Conservation (phyloP, 2,888 invertebrate genomes). For the Caenorhabditis sp. region DNA sequence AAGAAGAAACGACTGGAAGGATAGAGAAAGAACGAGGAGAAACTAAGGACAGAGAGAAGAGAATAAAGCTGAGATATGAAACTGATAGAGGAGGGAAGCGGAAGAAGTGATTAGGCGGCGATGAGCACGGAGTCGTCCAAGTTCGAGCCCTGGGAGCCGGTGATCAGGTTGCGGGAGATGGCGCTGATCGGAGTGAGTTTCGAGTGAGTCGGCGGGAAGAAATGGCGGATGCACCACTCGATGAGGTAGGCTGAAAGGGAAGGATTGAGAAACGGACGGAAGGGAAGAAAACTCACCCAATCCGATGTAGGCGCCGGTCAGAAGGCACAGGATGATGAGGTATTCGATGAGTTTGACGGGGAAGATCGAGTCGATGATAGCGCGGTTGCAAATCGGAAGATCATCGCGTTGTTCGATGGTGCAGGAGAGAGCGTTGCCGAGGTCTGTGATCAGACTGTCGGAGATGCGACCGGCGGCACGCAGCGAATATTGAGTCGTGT, state of each 20-base stretch:
- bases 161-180: slow-evolving; percentile 35
- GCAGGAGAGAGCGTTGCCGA: slow-evolving; percentile 71
- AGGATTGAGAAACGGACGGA: neutral
- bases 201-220: slow-evolving; percentile 62
- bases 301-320: slow-evolving; percentile 76
- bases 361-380: slow-evolving; percentile 69
- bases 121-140: slow-evolving; percentile 36
- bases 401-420: slow-evolving; percentile 63
- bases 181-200: slow-evolving; percentile 35
- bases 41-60: slow-evolving; percentile 10
- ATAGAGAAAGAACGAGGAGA: slow-evolving; percentile 8
- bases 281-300: slow-evolving; percentile 41
- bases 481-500: slow-evolving; percentile 35
- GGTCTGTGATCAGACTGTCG: slow-evolving; percentile 13
- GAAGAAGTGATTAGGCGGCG: slow-evolving; percentile 30
- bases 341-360: slow-evolving; percentile 75
- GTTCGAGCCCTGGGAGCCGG: slow-evolving; percentile 15
- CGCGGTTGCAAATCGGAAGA: slow-evolving; percentile 53
- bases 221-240: slow-evolving; percentile 69
- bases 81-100: neutral
- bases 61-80: neutral
- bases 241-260: slow-evolving; percentile 72
- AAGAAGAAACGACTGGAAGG: neutral
- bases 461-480: slow-evolving; percentile 48
- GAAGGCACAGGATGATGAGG: slow-evolving; percentile 71